These are phyloP conservation scores for Oopsacas minuta DNA, from an alignment of 37 sponge, comb jelly and placozoan species.

Conservation along the genomic window DNA sequence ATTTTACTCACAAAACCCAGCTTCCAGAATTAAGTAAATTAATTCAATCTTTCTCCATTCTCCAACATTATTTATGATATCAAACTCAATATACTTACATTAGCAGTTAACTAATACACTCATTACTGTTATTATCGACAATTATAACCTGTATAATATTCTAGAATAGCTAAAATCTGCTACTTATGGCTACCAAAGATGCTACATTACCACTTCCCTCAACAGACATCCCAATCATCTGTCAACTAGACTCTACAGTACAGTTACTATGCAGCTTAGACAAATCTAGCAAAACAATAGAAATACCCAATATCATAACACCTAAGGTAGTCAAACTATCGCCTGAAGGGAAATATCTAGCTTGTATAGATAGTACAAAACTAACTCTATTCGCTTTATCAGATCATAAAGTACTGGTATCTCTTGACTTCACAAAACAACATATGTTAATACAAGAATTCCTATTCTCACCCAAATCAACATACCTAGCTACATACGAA, in stretches of 20 bases:
- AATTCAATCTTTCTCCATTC: too few relatives aligned
- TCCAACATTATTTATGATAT: too few relatives aligned
- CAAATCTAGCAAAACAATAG: background rate
- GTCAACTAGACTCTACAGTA: background rate
- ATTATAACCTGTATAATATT: too few relatives aligned
- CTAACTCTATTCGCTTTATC: background rate
- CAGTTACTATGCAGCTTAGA: background rate
- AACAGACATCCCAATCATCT: background rate
- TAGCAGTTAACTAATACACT: background rate
- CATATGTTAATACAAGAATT: background rate
- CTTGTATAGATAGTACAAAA: background rate
- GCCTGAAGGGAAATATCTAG: background rate
- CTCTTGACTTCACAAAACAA: background rate
- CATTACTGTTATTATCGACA: background rate
- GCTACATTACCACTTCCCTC: background rate
- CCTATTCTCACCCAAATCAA: background rate
- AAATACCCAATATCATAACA: background rate
- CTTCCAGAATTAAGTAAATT: too few relatives aligned
- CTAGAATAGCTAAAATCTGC: too few relatives aligned
- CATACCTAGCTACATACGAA: background rate
- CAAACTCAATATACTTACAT: too few relatives aligned
- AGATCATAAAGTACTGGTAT: background rate
- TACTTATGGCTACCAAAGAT: background rate
- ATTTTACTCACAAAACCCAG: too few relatives aligned
- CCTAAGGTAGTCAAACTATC: background rate